A percentile compares a stretch with the other conserved stretches of the same genome.
phyloP scores from a whole-genome alignment of 23 tunicate genomes.

The Halocynthia aurantium region DNA sequence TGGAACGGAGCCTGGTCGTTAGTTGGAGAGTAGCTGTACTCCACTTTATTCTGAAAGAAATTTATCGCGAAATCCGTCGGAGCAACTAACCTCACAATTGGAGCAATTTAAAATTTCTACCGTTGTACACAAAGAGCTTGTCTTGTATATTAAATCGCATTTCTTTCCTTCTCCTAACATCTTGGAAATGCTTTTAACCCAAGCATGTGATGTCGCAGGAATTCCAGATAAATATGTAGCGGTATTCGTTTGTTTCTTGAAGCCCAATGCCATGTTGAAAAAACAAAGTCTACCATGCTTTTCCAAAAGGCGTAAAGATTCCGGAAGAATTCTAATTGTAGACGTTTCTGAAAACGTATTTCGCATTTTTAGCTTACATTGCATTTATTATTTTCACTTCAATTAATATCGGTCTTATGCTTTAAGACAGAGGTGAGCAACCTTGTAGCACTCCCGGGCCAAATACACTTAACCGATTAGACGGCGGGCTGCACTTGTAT shows the following conservation, averaged over 20 bases:
- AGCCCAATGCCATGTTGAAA: conserved; percentile 5
- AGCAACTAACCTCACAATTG: conserved; percentile 10
- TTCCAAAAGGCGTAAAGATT: not conserved
- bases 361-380: no score
- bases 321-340: conserved; percentile 13
- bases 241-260: not conserved
- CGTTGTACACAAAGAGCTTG: not conserved
- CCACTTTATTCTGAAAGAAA: no score
- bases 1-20: no score
- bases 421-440: no score
- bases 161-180: not conserved
- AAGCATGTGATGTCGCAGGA: not conserved
- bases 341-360: not conserved
- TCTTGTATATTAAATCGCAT: not conserved
- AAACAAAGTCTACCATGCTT: not conserved
- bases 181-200: not conserved
- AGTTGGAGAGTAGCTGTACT: no score
- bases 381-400: no score
- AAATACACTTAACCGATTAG: no score
- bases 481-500: no score
- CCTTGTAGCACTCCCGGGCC: no score
- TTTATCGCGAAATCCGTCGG: not conserved
- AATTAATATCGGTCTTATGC: no score
- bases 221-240: not conserved
- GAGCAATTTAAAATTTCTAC: conserved; percentile 17